Base-by-base conservation (phyloP, 2,113 vertebrate genomes). In the Bos indicus region DNA sequence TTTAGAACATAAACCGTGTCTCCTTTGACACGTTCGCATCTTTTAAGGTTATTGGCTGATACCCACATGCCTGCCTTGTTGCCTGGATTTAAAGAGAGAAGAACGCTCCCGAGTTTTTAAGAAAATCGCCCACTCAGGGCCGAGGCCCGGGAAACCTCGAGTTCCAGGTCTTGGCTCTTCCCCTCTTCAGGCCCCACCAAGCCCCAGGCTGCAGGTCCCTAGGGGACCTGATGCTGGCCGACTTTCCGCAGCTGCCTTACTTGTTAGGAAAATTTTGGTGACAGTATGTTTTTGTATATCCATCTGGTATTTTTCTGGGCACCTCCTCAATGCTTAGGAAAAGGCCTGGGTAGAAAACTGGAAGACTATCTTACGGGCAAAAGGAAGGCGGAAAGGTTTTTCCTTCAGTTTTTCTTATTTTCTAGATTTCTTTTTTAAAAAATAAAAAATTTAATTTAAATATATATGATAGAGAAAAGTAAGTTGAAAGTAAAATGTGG, bases 211-310 rank as follows among this genome's bases (percentile, higher is more conserved):
- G n/a, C 80, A 54, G 67, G 64, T 96, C 77, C 84, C 67, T 59
- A 13, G 36, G 83, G 86, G 85, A 87, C 26, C 1, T 33, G 46
- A 87, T 71, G 40, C 92, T 88, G 81, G 90, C 96, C 13, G 85
- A 97, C 94, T 97, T 97, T 96, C 62, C 96, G 33, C 64, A 88
- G 94, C 95, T 87, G 57, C 90, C 74, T 92, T 87, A n/a, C 67
- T 90, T 92, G 56, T 93, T 91, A 97, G 94, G 87, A 40, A 84
- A 89, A 80, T 36, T 96, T 83, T 96, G 97, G 96, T 98, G 96
- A 94, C 86, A 92, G 54, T 64, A 52, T 97, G 81, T 97, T 98
- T 98, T 97, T 96, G 59, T 91, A 80, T 51, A 86, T 95, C 57
- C 26, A 12, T 60, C 46, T 43, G 17, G 57, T 89, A 40, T 96